These are phyloP conservation scores for Chaetodon trifasciatus DNA, from an alignment of 2,797 vertebrate species.

Conservation along the genomic window DNA sequence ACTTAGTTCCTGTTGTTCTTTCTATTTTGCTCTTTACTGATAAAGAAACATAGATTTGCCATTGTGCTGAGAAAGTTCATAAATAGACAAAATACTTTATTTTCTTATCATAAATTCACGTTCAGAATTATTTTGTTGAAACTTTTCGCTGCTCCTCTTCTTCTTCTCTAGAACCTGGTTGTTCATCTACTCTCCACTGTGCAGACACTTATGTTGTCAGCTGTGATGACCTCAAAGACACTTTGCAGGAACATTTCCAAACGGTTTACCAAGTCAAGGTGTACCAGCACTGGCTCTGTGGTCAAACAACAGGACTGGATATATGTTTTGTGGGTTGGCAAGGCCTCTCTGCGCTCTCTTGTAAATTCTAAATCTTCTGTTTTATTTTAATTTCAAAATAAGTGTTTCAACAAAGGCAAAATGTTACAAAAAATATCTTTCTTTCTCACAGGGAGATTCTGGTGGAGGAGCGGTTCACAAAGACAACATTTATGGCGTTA, in stretches of 20 bases:
- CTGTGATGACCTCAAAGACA: neutral
- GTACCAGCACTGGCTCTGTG: constrained; percentile 26
- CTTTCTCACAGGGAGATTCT: constrained; percentile 42
- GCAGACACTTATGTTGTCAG: neutral
- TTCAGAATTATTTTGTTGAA: no score
- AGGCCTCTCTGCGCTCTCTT: no score
- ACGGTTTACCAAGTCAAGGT: no score
- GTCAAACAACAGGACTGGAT: neutral
- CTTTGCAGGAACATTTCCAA: no score
- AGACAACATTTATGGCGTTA: constrained; percentile 14
- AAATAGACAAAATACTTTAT: no score
- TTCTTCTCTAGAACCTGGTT: neutral
- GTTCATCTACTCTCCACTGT: constrained; percentile 11
- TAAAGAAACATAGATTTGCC: no score
- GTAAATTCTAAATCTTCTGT: neutral
- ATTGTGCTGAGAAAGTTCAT: no score
- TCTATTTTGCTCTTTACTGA: neutral
- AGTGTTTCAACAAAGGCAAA: neutral
- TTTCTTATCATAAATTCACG: no score
- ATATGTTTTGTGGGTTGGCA: neutral
- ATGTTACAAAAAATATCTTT: neutral
- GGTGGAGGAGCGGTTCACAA: constrained; percentile 35
- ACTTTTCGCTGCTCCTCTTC: no score
- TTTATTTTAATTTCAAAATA: no score
- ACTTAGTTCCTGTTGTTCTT: neutral